These are phyloP conservation scores for Osmoderma eremita DNA, from an alignment of 2,888 invertebrate genomes.

Conservation along the genomic window DNA sequence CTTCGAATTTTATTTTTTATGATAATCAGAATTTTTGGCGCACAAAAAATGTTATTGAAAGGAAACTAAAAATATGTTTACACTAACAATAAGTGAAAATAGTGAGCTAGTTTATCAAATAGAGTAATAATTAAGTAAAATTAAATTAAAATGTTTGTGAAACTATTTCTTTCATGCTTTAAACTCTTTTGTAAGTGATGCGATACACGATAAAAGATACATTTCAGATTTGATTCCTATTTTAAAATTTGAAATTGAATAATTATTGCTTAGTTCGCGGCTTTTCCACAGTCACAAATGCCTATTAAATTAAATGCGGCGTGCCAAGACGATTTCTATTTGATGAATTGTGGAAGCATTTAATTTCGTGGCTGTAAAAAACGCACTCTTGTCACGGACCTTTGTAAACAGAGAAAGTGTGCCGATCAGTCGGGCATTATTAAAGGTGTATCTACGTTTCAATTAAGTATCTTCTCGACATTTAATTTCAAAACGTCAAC, in stretches of 20 bases:
- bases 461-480: slow-evolving; percentile 16
- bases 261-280: slow-evolving; percentile 6
- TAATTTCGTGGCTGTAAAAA: slow-evolving; percentile 20
- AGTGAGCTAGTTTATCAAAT: too few relatives aligned
- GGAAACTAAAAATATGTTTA: too few relatives aligned
- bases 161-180: too few relatives aligned
- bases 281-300: slow-evolving; percentile 24
- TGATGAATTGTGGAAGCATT: slow-evolving; percentile 24
- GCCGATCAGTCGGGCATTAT: slow-evolving; percentile 21
- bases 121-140: too few relatives aligned
- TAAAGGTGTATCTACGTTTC: slow-evolving; percentile 29
- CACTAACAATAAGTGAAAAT: too few relatives aligned
- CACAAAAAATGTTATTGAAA: too few relatives aligned
- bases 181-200: background rate
- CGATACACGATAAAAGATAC: slow-evolving; percentile 21
- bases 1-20: too few relatives aligned
- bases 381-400: slow-evolving; percentile 1
- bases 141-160: too few relatives aligned
- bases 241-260: slow-evolving; percentile 20
- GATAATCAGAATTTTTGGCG: too few relatives aligned
- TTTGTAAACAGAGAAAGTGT: slow-evolving; percentile 31
- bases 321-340: slow-evolving; percentile 26
- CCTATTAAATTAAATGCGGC: slow-evolving; percentile 21
- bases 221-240: slow-evolving; percentile 11
- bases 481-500: slow-evolving; percentile 5